Conservation (phyloP, 2,113 vertebrate species). For the Microtus ochrogaster region DNA sequence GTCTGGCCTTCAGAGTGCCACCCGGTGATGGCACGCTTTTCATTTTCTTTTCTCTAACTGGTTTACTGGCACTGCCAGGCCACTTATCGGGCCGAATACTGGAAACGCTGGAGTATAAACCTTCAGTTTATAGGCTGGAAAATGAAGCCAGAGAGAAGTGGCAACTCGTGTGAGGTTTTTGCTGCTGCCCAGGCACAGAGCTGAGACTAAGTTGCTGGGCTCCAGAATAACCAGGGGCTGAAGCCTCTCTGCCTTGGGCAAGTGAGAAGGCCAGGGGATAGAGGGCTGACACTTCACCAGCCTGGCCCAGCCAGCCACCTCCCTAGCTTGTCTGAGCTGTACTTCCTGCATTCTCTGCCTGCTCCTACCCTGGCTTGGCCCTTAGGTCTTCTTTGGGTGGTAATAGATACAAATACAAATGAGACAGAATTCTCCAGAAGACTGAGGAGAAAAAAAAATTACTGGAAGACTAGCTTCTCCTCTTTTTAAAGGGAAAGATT, state of each 20-base stretch:
- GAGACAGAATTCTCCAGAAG: background rate
- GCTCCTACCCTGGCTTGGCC: background rate
- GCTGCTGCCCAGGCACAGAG: background rate
- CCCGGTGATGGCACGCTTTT: background rate
- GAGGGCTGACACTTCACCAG: background rate
- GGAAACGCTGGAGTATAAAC: slow-evolving; percentile 13
- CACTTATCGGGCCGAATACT: background rate
- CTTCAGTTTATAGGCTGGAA: slow-evolving; percentile 51
- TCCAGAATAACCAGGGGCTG: background rate
- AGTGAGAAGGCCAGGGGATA: background rate
- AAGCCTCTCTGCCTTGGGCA: background rate
- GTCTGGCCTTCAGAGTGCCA: background rate
- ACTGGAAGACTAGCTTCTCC: background rate
- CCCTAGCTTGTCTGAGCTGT: background rate
- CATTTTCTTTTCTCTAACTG: background rate
- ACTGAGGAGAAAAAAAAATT: background rate
- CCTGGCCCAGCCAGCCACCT: background rate
- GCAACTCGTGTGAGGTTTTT: background rate
- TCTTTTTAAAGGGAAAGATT: background rate
- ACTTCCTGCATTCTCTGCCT: background rate
- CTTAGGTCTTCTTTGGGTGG: background rate
- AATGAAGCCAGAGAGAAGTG: slow-evolving; percentile 12
- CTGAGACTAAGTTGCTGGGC: background rate
- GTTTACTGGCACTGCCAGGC: background rate
- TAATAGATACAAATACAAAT: background rate